Base-by-base conservation (phyloP, 2,888 invertebrate species). In the Heliconius sara region DNA sequence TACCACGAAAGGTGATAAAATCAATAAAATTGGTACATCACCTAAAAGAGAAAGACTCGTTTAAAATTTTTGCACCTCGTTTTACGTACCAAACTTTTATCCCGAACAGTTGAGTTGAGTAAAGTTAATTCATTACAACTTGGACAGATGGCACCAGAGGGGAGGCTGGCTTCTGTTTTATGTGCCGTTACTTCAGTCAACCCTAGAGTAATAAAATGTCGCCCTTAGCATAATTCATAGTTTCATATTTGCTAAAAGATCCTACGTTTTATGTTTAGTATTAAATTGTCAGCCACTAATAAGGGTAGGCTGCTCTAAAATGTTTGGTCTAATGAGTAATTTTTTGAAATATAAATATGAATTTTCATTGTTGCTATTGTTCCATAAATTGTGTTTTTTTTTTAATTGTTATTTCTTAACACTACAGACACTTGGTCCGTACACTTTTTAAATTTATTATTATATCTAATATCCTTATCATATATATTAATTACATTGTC, bases 81-180 rank as follows among this genome's bases (percentile, higher is more conserved):
- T 78, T 78, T 78, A 78, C 66, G 66, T 57, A 3, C 19, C 25
- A 73, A 78, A 73, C 57, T 79, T 79, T 79, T 75, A 79, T 70
- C 68, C 74, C 68, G 63, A 75, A 27, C 74, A 39, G 34, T 43
- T 30, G 27, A 75, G 68, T 79, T 78, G n/a, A 67, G 60, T 67
- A 75, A 75, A 79, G 78, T 79, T 79, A 79, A 75, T 79, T 79
- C 78, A 75, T 79, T 79, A 79, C 78, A 79, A 75, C 74, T 67
- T 72, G 27, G 68, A 79, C 78, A 79, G 74, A 79, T 79, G 78
- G 78, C 75, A 79, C 78, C 68, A 39, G 22, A 63, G 25, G 78
- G 78, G 78, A 79, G 47, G 67, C 60, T 34, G 60, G 67, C 75
- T 60, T 68, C 43, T 47, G 74, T 68, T 79, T 78, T 79, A 79